A percentile compares a stretch with the other conserved stretches of the same genome.
Evolutionary conservation across 2,797 vertebrate genomes (phyloP).

Genomic region (Sorex maritimensis): DNA sequence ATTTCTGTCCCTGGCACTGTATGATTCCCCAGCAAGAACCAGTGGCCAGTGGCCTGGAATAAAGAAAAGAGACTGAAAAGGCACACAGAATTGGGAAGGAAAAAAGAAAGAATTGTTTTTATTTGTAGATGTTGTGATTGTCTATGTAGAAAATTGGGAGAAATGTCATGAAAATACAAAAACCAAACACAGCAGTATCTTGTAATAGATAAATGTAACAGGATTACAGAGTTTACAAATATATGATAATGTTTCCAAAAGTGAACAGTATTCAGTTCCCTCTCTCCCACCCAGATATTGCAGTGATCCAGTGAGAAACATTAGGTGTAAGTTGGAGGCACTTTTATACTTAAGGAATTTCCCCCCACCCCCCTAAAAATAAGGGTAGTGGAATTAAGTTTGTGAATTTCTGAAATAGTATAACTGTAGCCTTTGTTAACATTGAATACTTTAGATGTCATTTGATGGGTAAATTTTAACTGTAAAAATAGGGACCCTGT

Average conservation of each 20-base stretch:
- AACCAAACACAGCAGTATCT: background rate
- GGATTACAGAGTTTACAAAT: background rate
- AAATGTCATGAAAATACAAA: background rate
- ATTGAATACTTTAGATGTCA: background rate
- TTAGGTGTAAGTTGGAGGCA: too few species aligned
- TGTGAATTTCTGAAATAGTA: too few species aligned
- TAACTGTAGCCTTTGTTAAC: background rate
- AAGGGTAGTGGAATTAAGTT: too few species aligned
- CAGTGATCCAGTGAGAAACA: too few species aligned
- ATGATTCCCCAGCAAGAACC: too few species aligned
- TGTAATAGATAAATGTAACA: background rate
- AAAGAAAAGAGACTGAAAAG: background rate
- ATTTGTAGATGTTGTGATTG: background rate
- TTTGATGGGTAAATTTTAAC: constrained; percentile 18
- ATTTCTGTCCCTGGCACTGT: too few species aligned
- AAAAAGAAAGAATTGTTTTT: background rate
- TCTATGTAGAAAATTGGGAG: background rate
- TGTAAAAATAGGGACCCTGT: background rate
- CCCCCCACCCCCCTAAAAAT: background rate
- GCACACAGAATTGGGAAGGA: background rate
- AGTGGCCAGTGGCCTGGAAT: too few species aligned
- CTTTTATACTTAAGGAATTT: too few species aligned
- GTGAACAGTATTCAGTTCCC: too few species aligned
- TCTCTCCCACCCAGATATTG: too few species aligned
- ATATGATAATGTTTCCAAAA: background rate